A percentile compares a stretch with the other conserved stretches of the same genome.
Evolutionary conservation across 2,888 invertebrate species (phyloP).

Genomic region (Nomada hirtipes): DNA sequence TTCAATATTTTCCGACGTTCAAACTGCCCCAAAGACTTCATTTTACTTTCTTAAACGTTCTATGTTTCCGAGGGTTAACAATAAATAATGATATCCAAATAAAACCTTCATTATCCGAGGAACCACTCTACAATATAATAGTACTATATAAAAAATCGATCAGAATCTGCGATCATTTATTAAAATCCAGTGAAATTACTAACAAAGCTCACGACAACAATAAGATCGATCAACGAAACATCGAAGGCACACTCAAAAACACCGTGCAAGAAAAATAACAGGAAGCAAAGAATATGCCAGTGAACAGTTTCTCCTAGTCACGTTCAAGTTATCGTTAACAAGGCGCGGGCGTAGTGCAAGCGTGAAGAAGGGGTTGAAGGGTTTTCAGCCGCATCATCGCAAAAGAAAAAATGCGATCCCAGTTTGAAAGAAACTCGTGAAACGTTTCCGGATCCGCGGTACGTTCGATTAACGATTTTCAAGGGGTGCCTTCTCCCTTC

Average conservation of each 20-base stretch:
- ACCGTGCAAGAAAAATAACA: background rate
- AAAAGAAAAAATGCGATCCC: constrained; percentile 25
- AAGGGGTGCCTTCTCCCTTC: constrained; percentile 36
- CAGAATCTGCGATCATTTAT: too few relatives aligned
- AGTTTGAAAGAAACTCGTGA: constrained; percentile 30
- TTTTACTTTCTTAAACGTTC: too few relatives aligned
- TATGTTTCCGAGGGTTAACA: too few relatives aligned
- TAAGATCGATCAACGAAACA: background rate
- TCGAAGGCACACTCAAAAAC: background rate
- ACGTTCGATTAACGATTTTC: constrained; percentile 70
- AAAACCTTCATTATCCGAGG: too few relatives aligned
- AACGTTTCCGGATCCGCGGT: constrained; percentile 32
- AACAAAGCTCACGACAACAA: background rate
- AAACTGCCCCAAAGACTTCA: too few relatives aligned
- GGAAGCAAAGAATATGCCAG: background rate
- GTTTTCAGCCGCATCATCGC: constrained; percentile 50
- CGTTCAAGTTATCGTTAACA: constrained; percentile 24
- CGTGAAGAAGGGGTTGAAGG: constrained; percentile 10
- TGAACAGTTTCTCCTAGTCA: constrained; percentile 15
- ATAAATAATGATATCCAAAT: too few relatives aligned
- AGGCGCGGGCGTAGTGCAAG: constrained; percentile 30
- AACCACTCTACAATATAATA: too few relatives aligned
- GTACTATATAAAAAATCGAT: too few relatives aligned
- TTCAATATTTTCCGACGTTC: too few relatives aligned
- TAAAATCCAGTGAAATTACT: too few relatives aligned